phyloP scores from a whole-genome alignment of 2,113 vertebrate genomes.

The Barbus barbus region DNA sequence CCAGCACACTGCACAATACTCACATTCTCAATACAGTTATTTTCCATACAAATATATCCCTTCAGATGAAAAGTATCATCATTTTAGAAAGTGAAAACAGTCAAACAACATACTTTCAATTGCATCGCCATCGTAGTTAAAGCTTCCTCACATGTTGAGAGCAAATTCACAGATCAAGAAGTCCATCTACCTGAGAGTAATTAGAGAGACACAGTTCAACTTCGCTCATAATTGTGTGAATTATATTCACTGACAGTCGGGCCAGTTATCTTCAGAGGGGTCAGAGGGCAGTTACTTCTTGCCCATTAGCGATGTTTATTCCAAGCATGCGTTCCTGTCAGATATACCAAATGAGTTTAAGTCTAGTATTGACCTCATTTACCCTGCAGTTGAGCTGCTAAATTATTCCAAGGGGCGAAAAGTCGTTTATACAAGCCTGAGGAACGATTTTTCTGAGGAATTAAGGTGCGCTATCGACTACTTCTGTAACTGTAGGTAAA shows the following conservation, averaged over 20 bases:
- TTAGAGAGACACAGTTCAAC: constrained; percentile 1
- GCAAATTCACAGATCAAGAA: neutral
- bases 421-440: neutral
- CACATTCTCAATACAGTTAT: constrained; percentile 44
- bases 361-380: constrained; percentile 20
- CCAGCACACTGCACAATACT: constrained; percentile 23
- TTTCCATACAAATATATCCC: constrained; percentile 40
- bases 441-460: neutral
- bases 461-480: neutral
- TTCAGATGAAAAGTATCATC: neutral
- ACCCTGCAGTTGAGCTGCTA: neutral
- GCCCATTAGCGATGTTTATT: constrained; percentile 10
- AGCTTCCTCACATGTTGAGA: neutral
- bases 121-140: neutral
- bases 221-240: constrained; percentile 40
- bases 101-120: neutral
- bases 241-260: neutral
- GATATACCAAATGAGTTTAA: constrained; percentile 16
- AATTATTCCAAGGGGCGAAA: constrained; percentile 16
- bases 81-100: neutral
- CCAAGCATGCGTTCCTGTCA: constrained; percentile 11
- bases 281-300: constrained; percentile 5
- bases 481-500: constrained; percentile 26
- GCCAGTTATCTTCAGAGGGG: neutral
- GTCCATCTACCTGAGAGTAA: constrained; percentile 18